These are phyloP conservation scores for Channa argus DNA, from an alignment of 2,113 vertebrate genomes.

Conservation along the genomic window DNA sequence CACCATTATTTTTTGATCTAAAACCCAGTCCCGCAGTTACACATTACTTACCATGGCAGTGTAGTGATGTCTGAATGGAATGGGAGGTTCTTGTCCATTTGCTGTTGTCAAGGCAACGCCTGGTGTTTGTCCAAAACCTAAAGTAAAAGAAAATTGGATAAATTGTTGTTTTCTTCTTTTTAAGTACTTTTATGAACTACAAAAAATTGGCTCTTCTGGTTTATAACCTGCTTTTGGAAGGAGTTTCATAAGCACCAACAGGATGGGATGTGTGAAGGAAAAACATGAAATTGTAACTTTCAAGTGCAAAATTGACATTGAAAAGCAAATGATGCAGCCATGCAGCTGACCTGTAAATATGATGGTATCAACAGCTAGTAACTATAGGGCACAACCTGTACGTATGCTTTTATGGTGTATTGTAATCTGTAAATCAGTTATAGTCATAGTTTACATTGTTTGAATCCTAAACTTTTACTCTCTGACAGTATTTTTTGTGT, in stretches of 20 bases:
- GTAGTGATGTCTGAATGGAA: constrained; percentile 44
- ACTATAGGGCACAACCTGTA: background rate
- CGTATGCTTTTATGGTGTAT: background rate
- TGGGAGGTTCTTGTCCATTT: constrained; percentile 56
- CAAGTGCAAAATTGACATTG: background rate
- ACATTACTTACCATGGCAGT: constrained; percentile 71
- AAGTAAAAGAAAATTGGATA: constrained; percentile 37
- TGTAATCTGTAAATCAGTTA: background rate
- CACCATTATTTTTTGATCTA: background rate
- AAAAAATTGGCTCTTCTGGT: background rate
- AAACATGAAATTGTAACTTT: background rate
- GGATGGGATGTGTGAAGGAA: background rate
- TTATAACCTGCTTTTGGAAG: background rate
- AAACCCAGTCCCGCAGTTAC: background rate
- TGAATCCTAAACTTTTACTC: background rate
- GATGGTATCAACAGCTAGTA: background rate
- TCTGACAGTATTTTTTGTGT: background rate
- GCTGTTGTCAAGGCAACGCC: constrained; percentile 53
- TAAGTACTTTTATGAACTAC: too few species aligned
- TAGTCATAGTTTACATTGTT: background rate
- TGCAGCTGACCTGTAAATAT: background rate
- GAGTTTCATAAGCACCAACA: background rate
- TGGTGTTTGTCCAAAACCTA: constrained; percentile 42
- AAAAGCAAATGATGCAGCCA: background rate
- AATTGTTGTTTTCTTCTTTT: constrained; percentile 17